A percentile compares a stretch with the other conserved stretches of the same genome.
Evolutionary conservation across 2,888 invertebrate genomes (phyloP).

Genomic region (Augiades crinisus): DNA sequence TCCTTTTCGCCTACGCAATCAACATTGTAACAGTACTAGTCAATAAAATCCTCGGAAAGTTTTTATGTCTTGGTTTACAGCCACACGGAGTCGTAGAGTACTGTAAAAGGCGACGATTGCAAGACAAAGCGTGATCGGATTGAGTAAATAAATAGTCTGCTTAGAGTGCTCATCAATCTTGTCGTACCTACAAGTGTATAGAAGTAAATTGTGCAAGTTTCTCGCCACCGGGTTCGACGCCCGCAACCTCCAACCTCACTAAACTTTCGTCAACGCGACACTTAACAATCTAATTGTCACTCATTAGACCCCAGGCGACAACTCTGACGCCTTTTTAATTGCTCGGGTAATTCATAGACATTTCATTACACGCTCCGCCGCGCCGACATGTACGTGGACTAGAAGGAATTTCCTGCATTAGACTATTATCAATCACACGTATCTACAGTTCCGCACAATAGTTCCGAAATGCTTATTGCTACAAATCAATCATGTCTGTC

Average conservation of each 20-base stretch:
- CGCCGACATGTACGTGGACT: constrained; percentile 6
- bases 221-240: constrained; percentile 59
- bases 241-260: constrained; percentile 70
- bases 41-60: constrained; percentile 46
- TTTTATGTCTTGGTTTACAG: constrained; percentile 62
- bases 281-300: constrained; percentile 76
- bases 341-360: constrained; percentile 62
- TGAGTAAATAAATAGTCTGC: constrained; percentile 74
- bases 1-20: constrained; percentile 36
- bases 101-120: constrained; percentile 69
- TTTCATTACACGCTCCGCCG: constrained; percentile 52
- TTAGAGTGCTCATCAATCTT: constrained; percentile 73
- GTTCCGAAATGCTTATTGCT: constrained; percentile 42
- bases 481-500: constrained; percentile 67
- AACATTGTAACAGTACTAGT: constrained; percentile 35
- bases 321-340: constrained; percentile 61
- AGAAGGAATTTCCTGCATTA: constrained; percentile 5
- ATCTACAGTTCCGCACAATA: constrained; percentile 1
- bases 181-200: constrained; percentile 52
- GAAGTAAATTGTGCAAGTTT: constrained; percentile 69
- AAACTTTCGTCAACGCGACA: constrained; percentile 69
- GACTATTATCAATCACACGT: constrained; percentile 23
- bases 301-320: constrained; percentile 70
- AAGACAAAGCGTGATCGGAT: constrained; percentile 75
- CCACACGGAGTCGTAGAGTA: constrained; percentile 55